Conservation (phyloP, 2,797 vertebrate species). For the Takifugu rubripes region DNA sequence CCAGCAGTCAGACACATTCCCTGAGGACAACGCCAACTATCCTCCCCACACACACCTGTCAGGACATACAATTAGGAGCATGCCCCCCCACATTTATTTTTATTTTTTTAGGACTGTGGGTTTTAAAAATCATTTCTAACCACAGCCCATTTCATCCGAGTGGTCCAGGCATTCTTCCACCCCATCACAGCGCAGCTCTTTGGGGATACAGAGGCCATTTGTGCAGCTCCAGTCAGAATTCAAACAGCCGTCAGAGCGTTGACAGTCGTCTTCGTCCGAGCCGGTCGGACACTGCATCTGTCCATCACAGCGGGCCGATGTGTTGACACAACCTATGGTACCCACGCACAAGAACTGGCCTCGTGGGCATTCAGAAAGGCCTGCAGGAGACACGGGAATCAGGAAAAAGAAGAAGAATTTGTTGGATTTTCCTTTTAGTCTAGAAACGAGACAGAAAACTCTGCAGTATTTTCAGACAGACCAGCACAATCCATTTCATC, state of each 20-base stretch:
- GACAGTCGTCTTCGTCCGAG: conserved; percentile 79
- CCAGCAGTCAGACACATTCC: conserved; percentile 76
- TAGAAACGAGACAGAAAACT: too few species aligned
- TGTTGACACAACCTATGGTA: conserved; percentile 70
- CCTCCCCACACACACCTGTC: conserved; percentile 55
- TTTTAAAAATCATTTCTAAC: conserved; percentile 31
- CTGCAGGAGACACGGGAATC: neutral
- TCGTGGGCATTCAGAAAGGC: conserved; percentile 58
- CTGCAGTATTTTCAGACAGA: conserved; percentile 7
- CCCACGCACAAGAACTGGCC: conserved; percentile 77
- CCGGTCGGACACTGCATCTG: conserved; percentile 77
- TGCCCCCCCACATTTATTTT: neutral
- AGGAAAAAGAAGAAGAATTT: too few species aligned
- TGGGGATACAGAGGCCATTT: conserved; percentile 79
- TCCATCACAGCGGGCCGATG: conserved; percentile 76
- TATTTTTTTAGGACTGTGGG: neutral
- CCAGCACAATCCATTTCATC: conserved; percentile 83
- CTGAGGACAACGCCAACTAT: conserved; percentile 70
- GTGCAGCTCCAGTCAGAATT: conserved; percentile 82
- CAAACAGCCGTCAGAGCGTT: conserved; percentile 65
- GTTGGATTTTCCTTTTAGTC: too few species aligned
- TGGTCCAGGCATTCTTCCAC: conserved; percentile 81
- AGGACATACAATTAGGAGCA: neutral
- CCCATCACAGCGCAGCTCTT: conserved; percentile 77
- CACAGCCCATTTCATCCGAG: conserved; percentile 84